Evolutionary conservation across 2,797 vertebrate species (phyloP).

Genomic region (Uromys caudimaculatus): DNA sequence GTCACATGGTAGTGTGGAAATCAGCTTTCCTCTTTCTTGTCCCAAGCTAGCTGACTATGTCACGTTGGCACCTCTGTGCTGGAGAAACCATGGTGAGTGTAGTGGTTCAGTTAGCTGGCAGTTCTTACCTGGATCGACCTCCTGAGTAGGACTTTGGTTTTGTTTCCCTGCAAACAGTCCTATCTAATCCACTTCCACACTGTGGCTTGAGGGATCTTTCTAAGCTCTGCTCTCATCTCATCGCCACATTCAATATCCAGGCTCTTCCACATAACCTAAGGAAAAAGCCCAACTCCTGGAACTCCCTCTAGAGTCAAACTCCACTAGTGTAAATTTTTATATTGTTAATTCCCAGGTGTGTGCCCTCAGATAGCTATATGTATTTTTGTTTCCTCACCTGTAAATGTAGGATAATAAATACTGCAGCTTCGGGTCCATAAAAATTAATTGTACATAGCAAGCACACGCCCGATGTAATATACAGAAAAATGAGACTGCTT

Average conservation of each 20-base stretch:
- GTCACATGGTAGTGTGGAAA: background rate
- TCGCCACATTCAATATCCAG: background rate
- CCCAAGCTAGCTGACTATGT: background rate
- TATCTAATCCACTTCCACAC: background rate
- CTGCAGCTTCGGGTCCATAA: background rate
- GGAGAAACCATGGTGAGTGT: background rate
- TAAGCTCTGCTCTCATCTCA: background rate
- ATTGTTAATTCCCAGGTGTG: background rate
- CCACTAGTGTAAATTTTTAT: background rate
- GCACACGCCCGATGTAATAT: background rate
- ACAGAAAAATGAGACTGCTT: background rate
- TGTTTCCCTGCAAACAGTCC: background rate
- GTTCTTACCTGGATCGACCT: background rate
- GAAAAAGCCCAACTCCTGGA: background rate
- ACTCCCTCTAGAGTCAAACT: background rate
- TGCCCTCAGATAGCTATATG: background rate
- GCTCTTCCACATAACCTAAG: background rate
- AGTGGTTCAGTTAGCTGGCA: background rate
- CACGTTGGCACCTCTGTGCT: background rate
- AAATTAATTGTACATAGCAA: background rate
- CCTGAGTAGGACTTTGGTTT: background rate
- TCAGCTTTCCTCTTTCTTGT: background rate
- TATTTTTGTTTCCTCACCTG: slow-evolving; percentile 25
- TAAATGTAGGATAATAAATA: slow-evolving; percentile 16
- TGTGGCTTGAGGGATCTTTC: background rate